Percentiles rank a stretch among this genome's conserved stretches.
Evolutionary conservation across 1,140 invertebrate species (phyloP).

Genomic region (Neodiprion fabricii): DNA sequence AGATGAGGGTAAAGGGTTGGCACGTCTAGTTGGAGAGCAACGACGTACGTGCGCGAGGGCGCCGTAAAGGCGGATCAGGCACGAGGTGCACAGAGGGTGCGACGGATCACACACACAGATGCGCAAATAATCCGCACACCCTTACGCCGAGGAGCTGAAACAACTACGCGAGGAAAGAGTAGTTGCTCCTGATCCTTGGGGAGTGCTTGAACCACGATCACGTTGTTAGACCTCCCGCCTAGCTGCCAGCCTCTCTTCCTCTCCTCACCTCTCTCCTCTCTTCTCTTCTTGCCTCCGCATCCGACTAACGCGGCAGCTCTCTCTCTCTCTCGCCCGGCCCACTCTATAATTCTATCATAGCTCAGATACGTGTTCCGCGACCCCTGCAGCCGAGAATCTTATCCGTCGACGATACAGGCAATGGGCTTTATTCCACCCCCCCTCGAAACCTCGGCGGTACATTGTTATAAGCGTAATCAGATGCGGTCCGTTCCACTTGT

Average conservation of each 20-base stretch:
- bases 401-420: not conserved
- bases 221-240: constrained; percentile 44
- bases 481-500: too few relatives aligned
- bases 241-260: not conserved
- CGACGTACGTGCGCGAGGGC: not conserved
- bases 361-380: not conserved
- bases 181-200: constrained; percentile 45
- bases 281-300: not conserved
- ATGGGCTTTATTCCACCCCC: not conserved
- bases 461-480: too few relatives aligned
- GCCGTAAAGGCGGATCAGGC: not conserved
- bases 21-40: not conserved
- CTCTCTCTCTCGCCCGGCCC: not conserved
- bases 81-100: not conserved
- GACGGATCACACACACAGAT: not conserved
- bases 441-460: too few relatives aligned
- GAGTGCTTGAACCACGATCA: constrained; percentile 50
- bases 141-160: not conserved
- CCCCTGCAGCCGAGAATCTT: not conserved
- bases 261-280: not conserved
- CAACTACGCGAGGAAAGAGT: constrained; percentile 24
- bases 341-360: constrained; percentile 7
- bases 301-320: not conserved
- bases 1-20: not conserved
- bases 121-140: too few relatives aligned